Percentiles rank a stretch among this genome's conserved stretches.
phyloP scores from a whole-genome alignment of 2,888 invertebrate species.

The Volucella zonaria region DNA sequence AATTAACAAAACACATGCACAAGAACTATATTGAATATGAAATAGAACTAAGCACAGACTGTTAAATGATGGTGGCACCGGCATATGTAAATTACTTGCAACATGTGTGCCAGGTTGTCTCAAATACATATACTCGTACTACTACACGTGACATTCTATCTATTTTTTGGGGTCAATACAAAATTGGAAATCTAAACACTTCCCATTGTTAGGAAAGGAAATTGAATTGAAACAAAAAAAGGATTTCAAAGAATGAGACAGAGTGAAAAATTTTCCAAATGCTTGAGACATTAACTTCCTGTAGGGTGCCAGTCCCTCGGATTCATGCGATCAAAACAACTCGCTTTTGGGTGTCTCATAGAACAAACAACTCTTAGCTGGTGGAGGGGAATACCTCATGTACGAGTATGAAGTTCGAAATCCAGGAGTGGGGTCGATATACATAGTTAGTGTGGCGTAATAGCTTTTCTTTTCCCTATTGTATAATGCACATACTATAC shows the following conservation, averaged over 20 bases:
- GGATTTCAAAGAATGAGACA: conserved; percentile 31
- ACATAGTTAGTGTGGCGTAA: conserved; percentile 53
- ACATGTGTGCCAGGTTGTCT: conserved; percentile 44
- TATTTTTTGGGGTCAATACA: conserved; percentile 54
- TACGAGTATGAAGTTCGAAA: not conserved
- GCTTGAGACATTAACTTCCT: conserved; percentile 44
- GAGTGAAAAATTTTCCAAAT: conserved; percentile 45
- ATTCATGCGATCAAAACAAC: conserved; percentile 44
- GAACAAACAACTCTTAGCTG: conserved; percentile 40
- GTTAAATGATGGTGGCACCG: conserved; percentile 37
- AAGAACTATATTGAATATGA: not conserved
- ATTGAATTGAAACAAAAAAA: conserved; percentile 17
- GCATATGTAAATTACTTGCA: conserved; percentile 56
- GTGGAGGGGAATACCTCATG: not conserved
- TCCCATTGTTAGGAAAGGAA: conserved; percentile 45
- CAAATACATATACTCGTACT: not conserved
- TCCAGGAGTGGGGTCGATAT: conserved; percentile 27
- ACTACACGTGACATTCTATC: conserved; percentile 37
- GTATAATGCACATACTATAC: not conserved
- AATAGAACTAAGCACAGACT: not conserved
- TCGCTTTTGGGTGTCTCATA: conserved; percentile 25
- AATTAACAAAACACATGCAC: conserved; percentile 49
- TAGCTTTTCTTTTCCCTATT: conserved; percentile 41
- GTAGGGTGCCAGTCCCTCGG: conserved; percentile 35
- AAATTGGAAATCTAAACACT: conserved; percentile 23